Percentiles rank a stretch among this genome's conserved stretches.
These are phyloP conservation scores for Gymnopithys bicolor DNA, from an alignment of 2,797 vertebrate genomes.

Conservation along the genomic window DNA sequence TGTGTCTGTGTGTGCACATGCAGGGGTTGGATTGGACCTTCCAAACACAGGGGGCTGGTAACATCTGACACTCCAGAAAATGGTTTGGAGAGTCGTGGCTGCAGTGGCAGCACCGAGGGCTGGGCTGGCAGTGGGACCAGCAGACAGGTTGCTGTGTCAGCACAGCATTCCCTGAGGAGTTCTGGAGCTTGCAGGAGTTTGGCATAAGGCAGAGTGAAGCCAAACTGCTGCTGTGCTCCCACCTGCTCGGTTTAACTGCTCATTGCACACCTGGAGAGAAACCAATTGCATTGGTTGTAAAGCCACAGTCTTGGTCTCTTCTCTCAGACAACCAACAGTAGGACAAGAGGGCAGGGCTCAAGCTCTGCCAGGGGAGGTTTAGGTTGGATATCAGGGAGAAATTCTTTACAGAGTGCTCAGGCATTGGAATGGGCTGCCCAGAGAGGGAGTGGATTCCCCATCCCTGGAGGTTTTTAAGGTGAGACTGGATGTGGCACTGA, in stretches of 20 bases:
- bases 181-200: neutral
- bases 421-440: no score
- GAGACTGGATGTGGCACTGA: no score
- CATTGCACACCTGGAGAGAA: neutral
- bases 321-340: no score
- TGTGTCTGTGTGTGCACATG: neutral
- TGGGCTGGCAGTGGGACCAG: neutral
- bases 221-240: neutral
- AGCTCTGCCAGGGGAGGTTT: no score
- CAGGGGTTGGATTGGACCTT: neutral
- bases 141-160: neutral
- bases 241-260: neutral
- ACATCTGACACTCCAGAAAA: neutral
- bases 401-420: no score
- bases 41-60: neutral
- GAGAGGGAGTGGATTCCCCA: no score
- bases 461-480: no score
- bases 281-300: neutral
- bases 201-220: neutral
- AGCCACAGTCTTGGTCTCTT: neutral
- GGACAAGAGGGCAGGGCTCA: no score
- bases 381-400: no score
- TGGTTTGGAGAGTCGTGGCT: neutral
- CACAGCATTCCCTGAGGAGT: fast-evolving
- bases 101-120: neutral